phyloP scores from a whole-genome alignment of 2,113 vertebrate genomes.

The Polypterus senegalus region DNA sequence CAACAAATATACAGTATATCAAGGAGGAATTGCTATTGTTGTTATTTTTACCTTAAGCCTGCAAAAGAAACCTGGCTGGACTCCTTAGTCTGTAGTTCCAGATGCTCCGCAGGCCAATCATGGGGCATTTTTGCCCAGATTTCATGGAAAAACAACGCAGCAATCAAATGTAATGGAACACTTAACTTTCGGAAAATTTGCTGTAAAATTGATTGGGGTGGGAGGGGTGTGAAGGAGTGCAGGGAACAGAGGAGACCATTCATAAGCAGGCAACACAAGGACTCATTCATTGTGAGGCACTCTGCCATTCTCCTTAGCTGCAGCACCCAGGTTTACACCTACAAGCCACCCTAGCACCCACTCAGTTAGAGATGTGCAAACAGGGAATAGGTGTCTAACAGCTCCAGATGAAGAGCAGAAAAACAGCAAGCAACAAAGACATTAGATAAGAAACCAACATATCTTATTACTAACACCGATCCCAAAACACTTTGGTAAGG shows the following conservation, averaged over 20 bases:
- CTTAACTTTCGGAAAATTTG: background rate
- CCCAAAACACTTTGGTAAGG: too few species aligned
- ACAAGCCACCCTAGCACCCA: background rate
- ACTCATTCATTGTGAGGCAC: conserved; percentile 11
- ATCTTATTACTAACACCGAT: too few species aligned
- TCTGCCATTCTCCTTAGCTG: conserved; percentile 1
- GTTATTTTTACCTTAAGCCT: too few species aligned
- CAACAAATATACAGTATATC: too few species aligned
- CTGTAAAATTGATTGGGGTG: conserved; percentile 10
- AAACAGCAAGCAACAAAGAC: too few species aligned
- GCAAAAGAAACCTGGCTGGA: too few species aligned
- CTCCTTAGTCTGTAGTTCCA: too few species aligned
- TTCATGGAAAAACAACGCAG: conserved; percentile 5
- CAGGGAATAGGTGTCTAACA: too few species aligned
- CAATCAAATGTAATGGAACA: background rate
- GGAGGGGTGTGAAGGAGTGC: background rate
- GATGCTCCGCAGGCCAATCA: too few species aligned
- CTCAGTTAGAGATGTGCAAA: background rate
- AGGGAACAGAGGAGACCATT: conserved; percentile 1
- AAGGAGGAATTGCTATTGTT: too few species aligned
- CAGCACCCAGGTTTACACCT: background rate
- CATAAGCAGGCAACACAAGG: conserved; percentile 10
- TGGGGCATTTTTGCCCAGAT: conserved; percentile 6
- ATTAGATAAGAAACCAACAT: too few species aligned
- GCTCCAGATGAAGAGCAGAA: too few species aligned